Evolutionary conservation across 2,888 invertebrate species (phyloP).

Genomic region (Agrypnus murinus): DNA sequence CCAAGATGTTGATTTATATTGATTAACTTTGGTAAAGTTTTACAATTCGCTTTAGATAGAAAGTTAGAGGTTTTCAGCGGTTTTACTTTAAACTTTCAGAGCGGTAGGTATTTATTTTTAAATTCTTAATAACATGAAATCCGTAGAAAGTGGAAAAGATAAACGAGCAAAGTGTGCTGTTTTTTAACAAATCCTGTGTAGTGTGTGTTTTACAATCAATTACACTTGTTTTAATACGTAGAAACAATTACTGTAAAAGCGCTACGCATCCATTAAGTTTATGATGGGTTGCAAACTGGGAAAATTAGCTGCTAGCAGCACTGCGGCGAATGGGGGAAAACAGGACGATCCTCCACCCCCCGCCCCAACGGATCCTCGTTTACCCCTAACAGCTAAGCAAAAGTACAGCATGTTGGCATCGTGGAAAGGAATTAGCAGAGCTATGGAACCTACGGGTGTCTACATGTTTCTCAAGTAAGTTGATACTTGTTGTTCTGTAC

Average conservation of each 20-base stretch:
- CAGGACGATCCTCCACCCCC: slow-evolving; percentile 79
- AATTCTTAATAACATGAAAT: no score
- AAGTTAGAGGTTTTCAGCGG: neutral
- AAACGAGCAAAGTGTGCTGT: neutral
- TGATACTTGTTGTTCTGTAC: slow-evolving; percentile 33
- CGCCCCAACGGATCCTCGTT: slow-evolving; percentile 82
- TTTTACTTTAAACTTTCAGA: slow-evolving; percentile 9
- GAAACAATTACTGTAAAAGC: slow-evolving; percentile 24
- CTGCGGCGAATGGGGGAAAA: slow-evolving; percentile 68
- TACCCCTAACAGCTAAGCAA: slow-evolving; percentile 90
- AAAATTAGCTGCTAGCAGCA: slow-evolving; percentile 75
- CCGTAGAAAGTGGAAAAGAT: no score
- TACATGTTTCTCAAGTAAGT: slow-evolving; percentile 95
- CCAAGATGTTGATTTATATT: slow-evolving; percentile 18
- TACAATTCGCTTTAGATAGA: neutral
- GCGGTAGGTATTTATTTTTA: no score
- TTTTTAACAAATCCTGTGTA: no score
- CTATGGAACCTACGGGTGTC: slow-evolving; percentile 91
- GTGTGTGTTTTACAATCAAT: slow-evolving; percentile 13
- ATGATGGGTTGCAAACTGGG: slow-evolving; percentile 86
- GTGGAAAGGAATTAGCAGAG: slow-evolving; percentile 93
- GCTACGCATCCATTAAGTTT: slow-evolving; percentile 37
- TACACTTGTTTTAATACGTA: slow-evolving; percentile 7
- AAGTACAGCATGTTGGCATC: slow-evolving; percentile 92
- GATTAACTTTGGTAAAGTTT: slow-evolving; percentile 29